Base-by-base conservation (phyloP, 2,113 vertebrate genomes). In the Seriola aureovittata region DNA sequence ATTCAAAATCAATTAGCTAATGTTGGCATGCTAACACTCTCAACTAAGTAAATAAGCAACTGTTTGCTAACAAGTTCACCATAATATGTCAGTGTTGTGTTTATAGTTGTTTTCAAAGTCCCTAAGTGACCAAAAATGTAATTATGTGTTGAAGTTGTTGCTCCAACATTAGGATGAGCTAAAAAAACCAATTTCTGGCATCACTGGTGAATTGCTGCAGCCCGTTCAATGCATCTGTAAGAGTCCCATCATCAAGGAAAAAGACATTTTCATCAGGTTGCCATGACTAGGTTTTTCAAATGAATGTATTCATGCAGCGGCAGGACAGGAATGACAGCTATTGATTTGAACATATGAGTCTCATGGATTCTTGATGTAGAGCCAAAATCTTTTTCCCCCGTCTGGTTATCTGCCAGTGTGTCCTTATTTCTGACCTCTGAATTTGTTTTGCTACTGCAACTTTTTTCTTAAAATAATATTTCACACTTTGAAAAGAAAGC, bases 401-500 rank as follows among this genome's bases (percentile, higher is more conserved):
- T 16, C 52, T 60, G 54, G 57, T 74, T 60, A 48, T 59, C 52
- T 63, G 50, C 23, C 40, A 11, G 40, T 8, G 11, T 19, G 34
- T 55, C 57, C 29, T 70, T 44, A 54, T 42, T 38, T 70, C 13
- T 60, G 50, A 46, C 57, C 72, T 63, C 3, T 59, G 23, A 14
- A 62, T 66, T 44, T 77, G 62, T 63, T 68, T 32, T 73, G 25
- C 14, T n/a, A 1, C 66, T 66, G 8, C 17, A 58, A 23, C 4
- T 12, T 44, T 44, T n/a, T 34, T 19, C 6, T 32, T 25, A 6
- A 77, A 80, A 87, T 23, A 19, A 64, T 52, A 34, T 36, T 59
- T 52, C 19, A n/a, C 38, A 5, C 6, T 60, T 67, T 67, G 52
- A 72, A 73, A 70, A 74, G 25, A 81, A 50, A 72, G 36, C 12